Percentiles rank a stretch among this genome's conserved stretches.
Evolutionary conservation across 2,797 vertebrate species (phyloP).

Genomic region (Typhlichthys eigenmanni): DNA sequence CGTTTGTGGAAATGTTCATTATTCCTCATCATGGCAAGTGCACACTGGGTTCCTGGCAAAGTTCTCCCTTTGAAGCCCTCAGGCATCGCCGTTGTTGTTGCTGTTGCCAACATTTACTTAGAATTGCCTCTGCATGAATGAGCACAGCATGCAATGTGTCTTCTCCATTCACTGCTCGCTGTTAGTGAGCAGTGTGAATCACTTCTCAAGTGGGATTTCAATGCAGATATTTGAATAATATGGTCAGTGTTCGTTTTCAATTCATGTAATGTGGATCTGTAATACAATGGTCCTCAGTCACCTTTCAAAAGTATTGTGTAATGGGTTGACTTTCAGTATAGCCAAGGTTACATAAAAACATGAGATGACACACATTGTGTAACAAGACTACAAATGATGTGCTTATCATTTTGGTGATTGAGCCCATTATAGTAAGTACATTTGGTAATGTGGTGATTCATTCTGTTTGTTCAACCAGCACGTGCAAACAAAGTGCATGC

Average conservation of each 20-base stretch:
- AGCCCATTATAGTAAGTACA: no score
- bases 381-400: background rate
- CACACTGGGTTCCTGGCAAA: constrained; percentile 12
- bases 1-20: constrained; percentile 9
- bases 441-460: no score
- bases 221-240: background rate
- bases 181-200: background rate
- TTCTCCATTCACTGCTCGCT: constrained; percentile 1
- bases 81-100: constrained; percentile 8
- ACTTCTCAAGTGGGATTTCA: background rate
- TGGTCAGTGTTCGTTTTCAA: background rate
- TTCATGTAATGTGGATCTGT: background rate
- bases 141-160: background rate
- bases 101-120: constrained; percentile 11
- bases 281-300: background rate
- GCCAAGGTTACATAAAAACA: no score
- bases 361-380: background rate
- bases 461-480: no score
- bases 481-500: no score
- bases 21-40: constrained; percentile 11
- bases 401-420: no score
- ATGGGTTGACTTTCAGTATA: no score
- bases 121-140: constrained; percentile 8
- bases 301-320: background rate
- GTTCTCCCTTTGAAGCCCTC: background rate